Evolutionary conservation across 2,797 vertebrate genomes (phyloP), one percentile per base, ranked within the genome.

Genomic region (Gallinago nigripennis): DNA sequence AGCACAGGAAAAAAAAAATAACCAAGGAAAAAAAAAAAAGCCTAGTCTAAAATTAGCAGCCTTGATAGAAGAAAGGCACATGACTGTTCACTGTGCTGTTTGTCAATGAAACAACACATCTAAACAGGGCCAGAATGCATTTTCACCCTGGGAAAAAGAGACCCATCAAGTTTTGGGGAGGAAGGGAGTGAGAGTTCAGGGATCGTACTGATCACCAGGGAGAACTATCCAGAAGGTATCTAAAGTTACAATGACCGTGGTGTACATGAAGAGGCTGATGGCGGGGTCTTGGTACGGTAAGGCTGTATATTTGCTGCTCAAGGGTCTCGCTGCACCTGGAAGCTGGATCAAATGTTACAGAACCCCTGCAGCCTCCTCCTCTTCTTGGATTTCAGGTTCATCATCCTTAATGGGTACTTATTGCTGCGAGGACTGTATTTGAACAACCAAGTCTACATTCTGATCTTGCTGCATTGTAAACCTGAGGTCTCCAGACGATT

Each of bases 11-110:
- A 85, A 69, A 96, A 86, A 93, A 93, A 97, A 97, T 97, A 50
- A 31, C 14, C 4, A 2, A 23, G 4, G 48, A 65, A 57, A 92
- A 96, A 96, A 45, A 27, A 88, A 90, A 92, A 77, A 65, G 27
- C 69, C 69, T 33, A 70, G 33, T 95, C 99, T 99, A 99, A 99
- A 99, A 99, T 99, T 99, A 99, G 99, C 98, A 89, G 92, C 73
- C 33, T 30, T 83, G 96, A 91, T 93, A 97, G 97, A 97, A 98
- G 96, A 97, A 97, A 97, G 97, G 92, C 96, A 57, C 92, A 93
- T 8, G 76, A 93, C 92, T 82, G 91, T 94, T 77, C 95, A 84
- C 92, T 94, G 91, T 84, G 85, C 97, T 98, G 97, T 97, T 98
- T 97, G 97, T 98, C 97, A 98, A 97, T 97, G 98, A 97, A 97